Conservation (phyloP, 2,113 vertebrate species). For the Mastomys coucha region DNA sequence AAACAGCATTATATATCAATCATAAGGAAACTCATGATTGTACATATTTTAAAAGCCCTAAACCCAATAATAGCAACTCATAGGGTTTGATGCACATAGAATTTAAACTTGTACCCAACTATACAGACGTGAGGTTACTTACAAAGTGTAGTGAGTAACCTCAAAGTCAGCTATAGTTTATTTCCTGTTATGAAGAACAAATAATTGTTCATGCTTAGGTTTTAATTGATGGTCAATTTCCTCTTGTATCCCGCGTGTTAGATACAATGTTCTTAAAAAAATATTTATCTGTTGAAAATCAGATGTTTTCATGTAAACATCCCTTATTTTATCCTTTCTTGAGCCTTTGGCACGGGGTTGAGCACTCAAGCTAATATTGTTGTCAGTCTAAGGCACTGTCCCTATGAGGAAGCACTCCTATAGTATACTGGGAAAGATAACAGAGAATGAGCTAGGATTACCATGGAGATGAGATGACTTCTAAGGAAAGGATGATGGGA, state of each 20-base stretch:
- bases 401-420: background rate
- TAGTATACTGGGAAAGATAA: background rate
- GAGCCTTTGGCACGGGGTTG: background rate
- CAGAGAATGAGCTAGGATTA: background rate
- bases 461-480: background rate
- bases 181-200: constrained; percentile 47
- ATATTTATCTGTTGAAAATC: background rate
- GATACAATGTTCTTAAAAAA: background rate
- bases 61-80: background rate
- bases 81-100: background rate
- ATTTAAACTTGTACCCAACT: constrained; percentile 48
- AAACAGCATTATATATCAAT: background rate
- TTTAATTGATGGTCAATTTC: constrained; percentile 44
- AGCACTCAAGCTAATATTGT: background rate
- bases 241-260: background rate
- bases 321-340: background rate
- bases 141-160: background rate
- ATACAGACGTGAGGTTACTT: background rate
- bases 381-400: background rate
- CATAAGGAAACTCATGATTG: background rate
- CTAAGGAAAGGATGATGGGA: background rate
- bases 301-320: background rate
- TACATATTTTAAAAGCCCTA: background rate
- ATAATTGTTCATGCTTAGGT: background rate
- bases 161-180: background rate